Evolutionary conservation across 2,113 vertebrate genomes (phyloP), one percentile per base, ranked within the genome.

Genomic region (Glaucomys volans): DNA sequence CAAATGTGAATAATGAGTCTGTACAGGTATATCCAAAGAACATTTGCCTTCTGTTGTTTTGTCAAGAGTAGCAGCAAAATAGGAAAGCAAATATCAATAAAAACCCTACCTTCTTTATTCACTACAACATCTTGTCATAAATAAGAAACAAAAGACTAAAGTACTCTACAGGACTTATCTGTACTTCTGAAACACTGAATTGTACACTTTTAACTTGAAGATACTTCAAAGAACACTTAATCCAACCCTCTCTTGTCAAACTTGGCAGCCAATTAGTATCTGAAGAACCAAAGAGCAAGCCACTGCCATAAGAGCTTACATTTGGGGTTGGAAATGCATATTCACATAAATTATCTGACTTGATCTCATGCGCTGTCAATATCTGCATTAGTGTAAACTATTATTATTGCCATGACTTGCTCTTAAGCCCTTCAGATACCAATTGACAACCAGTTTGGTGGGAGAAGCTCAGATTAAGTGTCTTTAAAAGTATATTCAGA

Each of bases 61-160:
- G 67, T 93, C 69, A 83, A 93, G 47, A 89, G 26, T 28, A 88
- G 67, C 9, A 79, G 50, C 79, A 90, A 97, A 96, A 88, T 35
- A 92, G 64, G 30, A 93, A 92, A 17, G 30, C 67, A 94, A 93
- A 85, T 50, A 74, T 79, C 93, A 96, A 89, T 81, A 87, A 94
- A 90, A 95, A 76, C 4, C 69, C 90, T 5, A 84, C 26, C 28
- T 93, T 95, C 66, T 87, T 47, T 90, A 77, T 66, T 90, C 30
- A 86, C 50, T 54, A 85, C 30, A 91, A 87, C 20, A 90, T 75
- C 37, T 24, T 83, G 20, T 76, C 40, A 86, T 72, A 50, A 88
- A 91, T 20, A 90, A 93, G 90, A 97, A 89, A 94, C 44, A 93
- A 95, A 95, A 79, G 44, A 79, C n/a, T 77, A 89, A 94, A 92